Evolutionary conservation across 2,888 invertebrate species (phyloP), one percentile per base, ranked within the genome.

Genomic region (Cecidostiba fungosa): DNA sequence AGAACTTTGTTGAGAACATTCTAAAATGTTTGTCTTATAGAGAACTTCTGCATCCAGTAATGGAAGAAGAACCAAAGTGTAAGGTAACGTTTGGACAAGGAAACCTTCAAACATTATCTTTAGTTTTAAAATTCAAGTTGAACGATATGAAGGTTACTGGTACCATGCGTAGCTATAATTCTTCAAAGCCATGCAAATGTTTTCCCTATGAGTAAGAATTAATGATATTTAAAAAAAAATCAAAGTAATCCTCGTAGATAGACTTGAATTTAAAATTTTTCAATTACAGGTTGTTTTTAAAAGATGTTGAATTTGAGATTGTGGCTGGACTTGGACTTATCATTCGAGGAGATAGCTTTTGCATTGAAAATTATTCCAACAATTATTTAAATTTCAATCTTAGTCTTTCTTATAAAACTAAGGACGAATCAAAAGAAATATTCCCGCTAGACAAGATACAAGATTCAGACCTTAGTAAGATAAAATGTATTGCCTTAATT

Each of bases 31-130:
- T 86, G 83, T 86, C 83, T 84, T 86, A 70, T 81, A 86, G 86
- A 86, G 86, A 86, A 59, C 86, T 86, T 70, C 76, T 84, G 32
- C 77, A 84, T 47, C 84, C 84, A n/a, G 39, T 82, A 23, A 86
- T 86, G 86, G 86, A 86, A 77, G 84, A 86, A 84, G 86, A 86
- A 84, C 86, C 86, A 74, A 84, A 84, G 47, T 86, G 84, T 81
- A 81, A 81, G 81, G 76, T 86, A 86, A 82, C 76, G 43, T 85
- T 82, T 82, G 84, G 86, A 54, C 84, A 86, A 85, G 85, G 84
- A 86, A 86, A 77, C 50, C 76, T 86, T 12, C 47, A 86, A 85
- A 86, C 79, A 39, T 23, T 86, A 79, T 86, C 86, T 76, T 86
- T 86, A 86, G 66, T 82, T 85, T 79, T 86, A 74, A 84, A 79